Conservation (phyloP, 2,888 invertebrate species). For the Hofmannophila pseudospretella region DNA sequence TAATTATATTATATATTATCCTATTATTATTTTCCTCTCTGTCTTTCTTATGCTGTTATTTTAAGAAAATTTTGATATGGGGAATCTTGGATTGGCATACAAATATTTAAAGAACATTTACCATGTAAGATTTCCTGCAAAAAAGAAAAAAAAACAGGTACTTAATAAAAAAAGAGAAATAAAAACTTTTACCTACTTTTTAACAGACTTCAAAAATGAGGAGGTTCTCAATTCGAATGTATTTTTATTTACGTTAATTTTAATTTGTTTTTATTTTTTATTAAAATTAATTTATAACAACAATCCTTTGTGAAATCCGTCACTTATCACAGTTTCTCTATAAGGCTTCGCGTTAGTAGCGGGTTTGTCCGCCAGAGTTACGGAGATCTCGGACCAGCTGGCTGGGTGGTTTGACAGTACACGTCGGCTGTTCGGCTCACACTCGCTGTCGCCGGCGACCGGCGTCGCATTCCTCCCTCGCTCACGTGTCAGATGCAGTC, state of each 20-base stretch:
- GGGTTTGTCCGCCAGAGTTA: slow-evolving; percentile 42
- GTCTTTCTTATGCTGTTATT: too few species aligned
- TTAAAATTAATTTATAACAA: neutral
- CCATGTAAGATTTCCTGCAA: too few species aligned
- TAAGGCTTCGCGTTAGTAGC: slow-evolving; percentile 29
- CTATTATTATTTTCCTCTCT: too few species aligned
- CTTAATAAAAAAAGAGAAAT: neutral
- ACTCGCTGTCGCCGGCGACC: slow-evolving; percentile 17
- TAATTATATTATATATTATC: too few species aligned
- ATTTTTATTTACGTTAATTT: neutral
- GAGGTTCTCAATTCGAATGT: neutral
- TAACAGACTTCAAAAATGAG: too few species aligned
- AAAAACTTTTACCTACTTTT: neutral
- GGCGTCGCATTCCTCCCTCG: slow-evolving; percentile 26
- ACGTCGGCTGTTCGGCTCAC: slow-evolving; percentile 24
- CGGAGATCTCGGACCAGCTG: slow-evolving; percentile 33
- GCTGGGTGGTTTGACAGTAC: slow-evolving; percentile 33
- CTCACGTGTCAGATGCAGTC: slow-evolving; percentile 63
- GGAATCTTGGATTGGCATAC: too few species aligned
- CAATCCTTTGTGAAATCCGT: neutral
- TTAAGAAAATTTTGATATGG: too few species aligned
- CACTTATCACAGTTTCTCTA: slow-evolving; percentile 23
- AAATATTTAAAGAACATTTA: too few species aligned
- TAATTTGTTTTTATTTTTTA: neutral
- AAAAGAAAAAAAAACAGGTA: neutral